A percentile compares a stretch with the other conserved stretches of the same genome.
Evolutionary conservation across 2,113 vertebrate genomes (phyloP).

Genomic region (Columba livia): DNA sequence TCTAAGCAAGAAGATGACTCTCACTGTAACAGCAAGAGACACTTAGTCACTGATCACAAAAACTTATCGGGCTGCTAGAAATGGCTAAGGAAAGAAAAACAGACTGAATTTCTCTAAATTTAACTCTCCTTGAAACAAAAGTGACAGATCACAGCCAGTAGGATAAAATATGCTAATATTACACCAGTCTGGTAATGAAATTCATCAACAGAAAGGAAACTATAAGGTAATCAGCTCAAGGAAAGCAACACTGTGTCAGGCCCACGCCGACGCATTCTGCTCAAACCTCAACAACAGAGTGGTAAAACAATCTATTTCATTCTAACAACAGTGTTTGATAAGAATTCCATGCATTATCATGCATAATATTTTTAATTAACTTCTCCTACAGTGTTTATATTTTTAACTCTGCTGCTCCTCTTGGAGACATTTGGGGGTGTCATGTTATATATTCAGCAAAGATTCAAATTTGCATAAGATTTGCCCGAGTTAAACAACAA

Average conservation of each 20-base stretch:
- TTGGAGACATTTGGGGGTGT: background rate
- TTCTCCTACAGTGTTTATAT: background rate
- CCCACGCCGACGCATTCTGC: background rate
- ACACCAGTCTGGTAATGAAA: background rate
- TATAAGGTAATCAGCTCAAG: background rate
- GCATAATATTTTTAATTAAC: constrained; percentile 8
- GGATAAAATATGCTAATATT: background rate
- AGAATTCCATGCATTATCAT: background rate
- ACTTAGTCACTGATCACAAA: background rate
- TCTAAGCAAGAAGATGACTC: background rate
- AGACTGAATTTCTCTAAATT: background rate
- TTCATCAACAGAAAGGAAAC: background rate
- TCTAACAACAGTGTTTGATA: background rate
- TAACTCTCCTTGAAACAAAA: background rate
- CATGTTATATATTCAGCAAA: background rate
- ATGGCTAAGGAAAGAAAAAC: background rate
- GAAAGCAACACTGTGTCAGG: background rate
- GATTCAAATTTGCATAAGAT: background rate
- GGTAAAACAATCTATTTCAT: background rate
- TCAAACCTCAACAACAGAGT: background rate
- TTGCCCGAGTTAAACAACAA: background rate
- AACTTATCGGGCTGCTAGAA: background rate
- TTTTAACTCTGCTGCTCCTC: constrained; percentile 23
- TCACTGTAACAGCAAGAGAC: background rate
- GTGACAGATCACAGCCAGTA: background rate